Conservation (phyloP, 2,888 invertebrate genomes). For the Argynnis bischoffii region DNA sequence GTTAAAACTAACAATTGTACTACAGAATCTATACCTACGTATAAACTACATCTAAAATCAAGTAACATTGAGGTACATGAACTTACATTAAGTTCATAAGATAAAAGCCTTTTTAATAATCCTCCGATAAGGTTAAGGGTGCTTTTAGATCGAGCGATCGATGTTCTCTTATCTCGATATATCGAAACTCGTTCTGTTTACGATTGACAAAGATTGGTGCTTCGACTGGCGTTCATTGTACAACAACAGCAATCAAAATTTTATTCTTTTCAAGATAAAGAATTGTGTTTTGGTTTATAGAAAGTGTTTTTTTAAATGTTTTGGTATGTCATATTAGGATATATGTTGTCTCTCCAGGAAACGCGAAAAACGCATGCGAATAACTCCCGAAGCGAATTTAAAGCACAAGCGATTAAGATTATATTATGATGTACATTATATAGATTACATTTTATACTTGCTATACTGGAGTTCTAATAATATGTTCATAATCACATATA, state of each 20-base stretch:
- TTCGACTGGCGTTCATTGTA: constrained; percentile 31
- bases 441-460: neutral
- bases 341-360: neutral
- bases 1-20: too few relatives aligned
- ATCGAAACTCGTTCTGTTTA: constrained; percentile 38
- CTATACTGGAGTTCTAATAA: neutral
- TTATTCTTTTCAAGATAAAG: constrained; percentile 16
- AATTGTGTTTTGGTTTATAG: neutral
- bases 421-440: neutral
- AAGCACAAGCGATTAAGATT: neutral
- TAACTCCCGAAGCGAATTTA: neutral
- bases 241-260: constrained; percentile 23
- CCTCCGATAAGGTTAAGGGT: constrained; percentile 39
- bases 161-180: constrained; percentile 40
- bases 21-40: too few relatives aligned
- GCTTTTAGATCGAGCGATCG: constrained; percentile 37
- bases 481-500: neutral
- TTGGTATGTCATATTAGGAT: neutral
- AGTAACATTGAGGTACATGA: constrained; percentile 31
- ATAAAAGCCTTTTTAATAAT: constrained; percentile 26
- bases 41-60: neutral
- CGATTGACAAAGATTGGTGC: constrained; percentile 37
- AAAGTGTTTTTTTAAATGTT: neutral
- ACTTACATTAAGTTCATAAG: constrained; percentile 20
- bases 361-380: neutral